A percentile compares a stretch with the other conserved stretches of the same genome.
Evolutionary conservation across 1,140 invertebrate genomes (phyloP).

Genomic region (Hycleus cichorii): DNA sequence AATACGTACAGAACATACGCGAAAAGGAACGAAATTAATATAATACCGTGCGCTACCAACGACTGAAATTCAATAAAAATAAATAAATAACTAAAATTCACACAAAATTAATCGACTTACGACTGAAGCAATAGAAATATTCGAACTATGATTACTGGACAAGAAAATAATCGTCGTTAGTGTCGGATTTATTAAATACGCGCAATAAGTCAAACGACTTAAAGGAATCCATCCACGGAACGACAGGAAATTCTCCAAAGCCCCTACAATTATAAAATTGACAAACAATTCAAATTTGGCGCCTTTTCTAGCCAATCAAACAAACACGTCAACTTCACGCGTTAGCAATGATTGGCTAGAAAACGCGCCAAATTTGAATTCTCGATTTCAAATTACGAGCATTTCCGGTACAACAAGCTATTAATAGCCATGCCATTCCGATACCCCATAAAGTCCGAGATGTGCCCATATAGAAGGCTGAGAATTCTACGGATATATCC

Average conservation of each 20-base stretch:
- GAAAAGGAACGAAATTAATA: slow-evolving; percentile 17
- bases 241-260: slow-evolving; percentile 42
- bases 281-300: neutral
- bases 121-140: slow-evolving; percentile 17
- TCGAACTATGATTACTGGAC: slow-evolving; percentile 18
- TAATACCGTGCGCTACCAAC: slow-evolving; percentile 16
- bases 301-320: neutral
- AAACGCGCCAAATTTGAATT: neutral
- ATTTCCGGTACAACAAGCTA: slow-evolving; percentile 45
- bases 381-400: slow-evolving; percentile 30
- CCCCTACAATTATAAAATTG: slow-evolving; percentile 13
- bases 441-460: slow-evolving; percentile 45
- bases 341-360: neutral
- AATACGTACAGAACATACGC: slow-evolving; percentile 23
- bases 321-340: neutral
- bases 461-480: slow-evolving; percentile 41
- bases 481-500: slow-evolving; percentile 35
- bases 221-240: slow-evolving; percentile 43
- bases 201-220: slow-evolving; percentile 45
- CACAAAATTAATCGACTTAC: slow-evolving; percentile 20
- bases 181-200: slow-evolving; percentile 48
- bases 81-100: neutral
- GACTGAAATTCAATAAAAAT: slow-evolving; percentile 21
- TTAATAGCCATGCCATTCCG: slow-evolving; percentile 44
- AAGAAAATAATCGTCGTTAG: slow-evolving; percentile 20